Evolutionary conservation across 2,797 vertebrate genomes (phyloP).

Genomic region (Selene dorsalis): DNA sequence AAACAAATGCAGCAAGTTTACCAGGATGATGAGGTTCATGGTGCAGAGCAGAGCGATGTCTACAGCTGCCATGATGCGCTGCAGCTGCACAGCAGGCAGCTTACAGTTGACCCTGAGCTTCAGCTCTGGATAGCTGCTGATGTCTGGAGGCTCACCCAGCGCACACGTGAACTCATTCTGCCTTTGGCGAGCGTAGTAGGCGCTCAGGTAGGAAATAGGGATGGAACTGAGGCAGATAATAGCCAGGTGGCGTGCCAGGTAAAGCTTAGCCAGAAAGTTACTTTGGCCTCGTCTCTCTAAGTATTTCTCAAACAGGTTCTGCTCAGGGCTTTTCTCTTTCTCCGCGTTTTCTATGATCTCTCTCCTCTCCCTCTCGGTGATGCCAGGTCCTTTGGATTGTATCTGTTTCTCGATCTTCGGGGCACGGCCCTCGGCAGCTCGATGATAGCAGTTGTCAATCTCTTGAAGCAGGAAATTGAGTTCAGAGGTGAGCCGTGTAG

Average conservation of each 20-base stretch:
- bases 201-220: slow-evolving; percentile 96
- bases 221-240: slow-evolving; percentile 98
- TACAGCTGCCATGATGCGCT: slow-evolving; percentile 96
- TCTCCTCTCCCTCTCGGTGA: slow-evolving; percentile 93
- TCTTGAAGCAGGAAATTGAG: slow-evolving; percentile 99
- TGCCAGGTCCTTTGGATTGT: slow-evolving; percentile 98
- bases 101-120: slow-evolving; percentile 95
- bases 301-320: slow-evolving; percentile 99
- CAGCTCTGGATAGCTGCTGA: slow-evolving; percentile 87
- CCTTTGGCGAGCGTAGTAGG: slow-evolving; percentile 95
- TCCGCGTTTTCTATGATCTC: slow-evolving; percentile 99
- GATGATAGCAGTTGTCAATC: slow-evolving; percentile 99
- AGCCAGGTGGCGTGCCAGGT: slow-evolving; percentile 93
- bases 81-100: slow-evolving; percentile 96
- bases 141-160: slow-evolving; percentile 91
- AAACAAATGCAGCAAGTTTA: slow-evolving; percentile 96
- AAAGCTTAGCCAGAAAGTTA: slow-evolving; percentile 97
- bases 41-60: slow-evolving; percentile 94
- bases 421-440: slow-evolving; percentile 96
- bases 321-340: slow-evolving; percentile 98
- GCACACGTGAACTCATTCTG: slow-evolving; percentile 98
- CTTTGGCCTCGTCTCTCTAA: slow-evolving; percentile 96
- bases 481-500: slow-evolving; percentile 97
- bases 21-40: slow-evolving; percentile 96
- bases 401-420: slow-evolving; percentile 99